These are phyloP conservation scores for Crotophaga sulcirostris DNA, from an alignment of 2,113 vertebrate genomes.

Conservation along the genomic window DNA sequence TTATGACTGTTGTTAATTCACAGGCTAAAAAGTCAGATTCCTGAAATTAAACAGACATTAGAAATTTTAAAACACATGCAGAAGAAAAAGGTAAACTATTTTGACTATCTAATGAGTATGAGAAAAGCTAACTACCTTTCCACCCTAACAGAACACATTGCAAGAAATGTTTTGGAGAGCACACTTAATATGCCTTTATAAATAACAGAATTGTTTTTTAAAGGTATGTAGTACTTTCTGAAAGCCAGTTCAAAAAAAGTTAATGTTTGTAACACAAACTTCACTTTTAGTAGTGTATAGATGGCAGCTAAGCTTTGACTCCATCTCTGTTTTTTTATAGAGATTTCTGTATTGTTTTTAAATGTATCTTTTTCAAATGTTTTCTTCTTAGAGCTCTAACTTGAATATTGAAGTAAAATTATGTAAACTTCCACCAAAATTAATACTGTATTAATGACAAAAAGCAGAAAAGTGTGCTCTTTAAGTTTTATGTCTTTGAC, in stretches of 20 bases:
- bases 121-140: slow-evolving; percentile 59
- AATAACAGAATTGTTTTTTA: slow-evolving; percentile 62
- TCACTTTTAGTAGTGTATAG: not conserved
- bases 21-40: slow-evolving; percentile 97
- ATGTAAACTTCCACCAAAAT: not conserved
- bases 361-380: not conserved
- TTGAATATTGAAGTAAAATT: not conserved
- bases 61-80: slow-evolving; percentile 99
- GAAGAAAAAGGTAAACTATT: slow-evolving; percentile 92
- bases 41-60: slow-evolving; percentile 98
- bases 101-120: slow-evolving; percentile 56
- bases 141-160: slow-evolving; percentile 59
- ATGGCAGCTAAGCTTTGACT: slow-evolving; percentile 21
- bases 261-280: not conserved
- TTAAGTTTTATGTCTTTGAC: slow-evolving; percentile 1
- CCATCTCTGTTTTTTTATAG: not conserved
- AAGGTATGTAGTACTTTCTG: slow-evolving; percentile 59
- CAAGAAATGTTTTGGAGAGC: slow-evolving; percentile 65
- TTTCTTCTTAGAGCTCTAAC: not conserved
- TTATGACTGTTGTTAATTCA: slow-evolving; percentile 63
- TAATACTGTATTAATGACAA: not conserved
- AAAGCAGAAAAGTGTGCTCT: slow-evolving; percentile 44
- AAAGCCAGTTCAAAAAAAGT: slow-evolving; percentile 15
- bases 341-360: not conserved
- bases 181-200: slow-evolving; percentile 63